These are phyloP conservation scores for Hecatera dysodea DNA, from an alignment of 2,888 invertebrate species.

Conservation along the genomic window DNA sequence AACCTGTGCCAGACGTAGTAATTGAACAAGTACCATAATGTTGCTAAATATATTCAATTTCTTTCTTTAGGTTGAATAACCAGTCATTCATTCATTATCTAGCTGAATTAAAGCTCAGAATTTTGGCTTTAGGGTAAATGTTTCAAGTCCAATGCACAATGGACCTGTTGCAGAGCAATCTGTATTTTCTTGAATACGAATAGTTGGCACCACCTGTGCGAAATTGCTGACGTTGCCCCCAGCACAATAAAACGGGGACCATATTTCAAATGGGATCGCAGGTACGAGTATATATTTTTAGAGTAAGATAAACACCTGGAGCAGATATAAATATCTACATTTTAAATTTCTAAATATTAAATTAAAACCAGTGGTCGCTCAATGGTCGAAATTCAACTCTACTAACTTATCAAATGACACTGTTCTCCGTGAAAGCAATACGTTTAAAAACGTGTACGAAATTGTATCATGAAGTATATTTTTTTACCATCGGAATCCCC, in stretches of 20 bases:
- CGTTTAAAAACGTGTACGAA: too few relatives aligned
- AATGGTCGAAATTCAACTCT: too few relatives aligned
- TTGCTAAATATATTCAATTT: background rate
- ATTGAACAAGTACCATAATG: background rate
- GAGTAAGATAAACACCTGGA: background rate
- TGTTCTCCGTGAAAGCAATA: too few relatives aligned
- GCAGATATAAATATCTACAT: background rate
- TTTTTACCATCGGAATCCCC: too few relatives aligned
- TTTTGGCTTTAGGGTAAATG: conserved; percentile 3
- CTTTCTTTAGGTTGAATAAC: conserved; percentile 8
- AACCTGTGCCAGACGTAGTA: background rate
- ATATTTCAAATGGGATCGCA: conserved; percentile 6
- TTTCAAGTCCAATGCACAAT: conserved; percentile 24
- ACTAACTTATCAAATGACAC: too few relatives aligned
- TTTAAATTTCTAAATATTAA: background rate
- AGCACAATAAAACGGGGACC: conserved; percentile 18
- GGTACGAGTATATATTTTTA: background rate
- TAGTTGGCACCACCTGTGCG: conserved; percentile 41
- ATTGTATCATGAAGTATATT: too few relatives aligned
- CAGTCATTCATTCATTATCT: background rate
- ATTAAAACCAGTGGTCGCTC: too few relatives aligned
- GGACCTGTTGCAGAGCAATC: conserved; percentile 35
- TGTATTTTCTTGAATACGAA: conserved; percentile 36
- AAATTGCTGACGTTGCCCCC: conserved; percentile 31
- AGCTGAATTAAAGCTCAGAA: conserved; percentile 7